Evolutionary conservation across 1,140 invertebrate species (phyloP).

Genomic region (Calephelis virginiensis): DNA sequence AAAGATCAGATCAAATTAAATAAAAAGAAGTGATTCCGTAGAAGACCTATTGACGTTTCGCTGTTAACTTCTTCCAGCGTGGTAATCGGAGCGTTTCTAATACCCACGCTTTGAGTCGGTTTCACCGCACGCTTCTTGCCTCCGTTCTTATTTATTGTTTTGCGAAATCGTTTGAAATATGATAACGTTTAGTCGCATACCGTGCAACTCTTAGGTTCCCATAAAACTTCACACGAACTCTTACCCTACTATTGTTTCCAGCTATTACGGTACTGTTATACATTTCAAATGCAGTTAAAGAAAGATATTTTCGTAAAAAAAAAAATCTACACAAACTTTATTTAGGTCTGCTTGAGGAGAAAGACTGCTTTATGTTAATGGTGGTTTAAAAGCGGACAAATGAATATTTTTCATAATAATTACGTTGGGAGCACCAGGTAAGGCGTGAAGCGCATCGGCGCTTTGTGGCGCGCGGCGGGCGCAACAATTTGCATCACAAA

Average conservation of each 20-base stretch:
- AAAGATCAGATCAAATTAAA: conserved; percentile 2
- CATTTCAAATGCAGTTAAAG: conserved; percentile 32
- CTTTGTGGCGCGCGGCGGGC: conserved; percentile 46
- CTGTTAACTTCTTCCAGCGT: conserved; percentile 48
- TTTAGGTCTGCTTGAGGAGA: conserved; percentile 29
- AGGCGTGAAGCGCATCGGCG: conserved; percentile 57
- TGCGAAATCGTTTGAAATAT: conserved; percentile 77
- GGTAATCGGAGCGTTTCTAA: conserved; percentile 78
- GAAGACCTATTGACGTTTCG: conserved; percentile 24
- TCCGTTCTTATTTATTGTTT: conserved; percentile 75
- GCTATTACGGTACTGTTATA: conserved; percentile 41
- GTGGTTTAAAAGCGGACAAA: conserved; percentile 60
- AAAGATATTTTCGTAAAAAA: conserved; percentile 17
- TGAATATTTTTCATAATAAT: conserved; percentile 77
- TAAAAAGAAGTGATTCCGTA: not conserved
- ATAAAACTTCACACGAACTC: conserved; percentile 71
- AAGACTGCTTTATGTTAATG: conserved; percentile 52
- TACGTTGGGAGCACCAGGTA: conserved; percentile 62
- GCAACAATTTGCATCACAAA: conserved; percentile 76
- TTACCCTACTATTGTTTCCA: conserved; percentile 54
- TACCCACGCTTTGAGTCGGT: conserved; percentile 75
- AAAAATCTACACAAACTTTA: conserved; percentile 16
- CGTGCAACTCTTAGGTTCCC: conserved; percentile 55
- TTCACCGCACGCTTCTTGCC: conserved; percentile 76
- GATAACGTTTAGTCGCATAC: conserved; percentile 69